phyloP scores from a whole-genome alignment of 2,113 vertebrate species.

The Syrrhaptes paradoxus region DNA sequence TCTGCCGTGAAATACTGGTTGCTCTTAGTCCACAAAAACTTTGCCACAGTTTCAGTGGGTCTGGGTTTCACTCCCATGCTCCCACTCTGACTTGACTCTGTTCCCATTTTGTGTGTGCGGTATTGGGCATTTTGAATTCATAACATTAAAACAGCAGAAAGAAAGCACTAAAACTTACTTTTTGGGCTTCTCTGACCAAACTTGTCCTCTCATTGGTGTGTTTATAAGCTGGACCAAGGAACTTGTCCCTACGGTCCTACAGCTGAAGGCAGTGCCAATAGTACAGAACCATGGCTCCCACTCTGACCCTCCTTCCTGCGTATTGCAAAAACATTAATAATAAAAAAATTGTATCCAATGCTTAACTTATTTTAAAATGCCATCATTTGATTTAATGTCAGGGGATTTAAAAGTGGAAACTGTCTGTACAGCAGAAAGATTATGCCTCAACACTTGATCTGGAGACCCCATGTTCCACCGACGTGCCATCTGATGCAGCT shows the following conservation, averaged over 20 bases:
- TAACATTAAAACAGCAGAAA: neutral
- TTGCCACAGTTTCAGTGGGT: neutral
- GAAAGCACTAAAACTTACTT: neutral
- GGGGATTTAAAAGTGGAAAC: neutral
- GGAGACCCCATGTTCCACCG: neutral
- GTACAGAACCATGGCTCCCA: neutral
- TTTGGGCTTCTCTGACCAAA: neutral
- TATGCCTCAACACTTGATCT: rapidly evolving
- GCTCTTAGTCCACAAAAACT: neutral
- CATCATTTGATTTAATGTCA: neutral
- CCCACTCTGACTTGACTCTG: neutral
- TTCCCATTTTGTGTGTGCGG: neutral
- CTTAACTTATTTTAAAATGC: neutral
- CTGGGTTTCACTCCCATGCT: neutral
- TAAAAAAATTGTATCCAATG: neutral
- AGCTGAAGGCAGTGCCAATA: neutral
- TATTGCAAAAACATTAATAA: neutral
- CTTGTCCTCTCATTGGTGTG: neutral
- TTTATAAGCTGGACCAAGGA: neutral
- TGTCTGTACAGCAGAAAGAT: neutral
- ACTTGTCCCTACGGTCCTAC: neutral
- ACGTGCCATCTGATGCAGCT: rapidly evolving
- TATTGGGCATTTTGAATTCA: neutral
- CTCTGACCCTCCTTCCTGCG: neutral
- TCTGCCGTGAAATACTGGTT: neutral